A percentile compares a stretch with the other conserved stretches of the same genome.
phyloP scores from a whole-genome alignment of 2,888 invertebrate species.

The Kuschelorhynchus macadamiae region DNA sequence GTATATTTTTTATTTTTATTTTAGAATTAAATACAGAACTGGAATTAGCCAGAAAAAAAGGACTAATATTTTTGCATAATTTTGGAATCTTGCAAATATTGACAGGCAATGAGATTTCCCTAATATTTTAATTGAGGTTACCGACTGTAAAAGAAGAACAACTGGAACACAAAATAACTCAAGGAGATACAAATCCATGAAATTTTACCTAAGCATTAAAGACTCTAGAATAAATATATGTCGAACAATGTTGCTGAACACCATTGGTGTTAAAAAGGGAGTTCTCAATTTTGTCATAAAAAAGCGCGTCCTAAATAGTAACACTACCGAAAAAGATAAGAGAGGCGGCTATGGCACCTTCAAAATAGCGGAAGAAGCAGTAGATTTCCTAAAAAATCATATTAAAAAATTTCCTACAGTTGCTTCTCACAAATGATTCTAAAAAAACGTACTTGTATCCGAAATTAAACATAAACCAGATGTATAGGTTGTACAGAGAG shows the following conservation, averaged over 20 bases:
- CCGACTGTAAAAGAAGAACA: conserved; percentile 16
- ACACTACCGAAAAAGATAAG: no score
- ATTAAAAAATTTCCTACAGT: no score
- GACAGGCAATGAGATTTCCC: conserved; percentile 13
- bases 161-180: conserved; percentile 10
- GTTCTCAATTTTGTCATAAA: no score
- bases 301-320: no score
- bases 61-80: conserved; percentile 13
- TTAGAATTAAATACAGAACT: conserved; percentile 17
- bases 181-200: not conserved
- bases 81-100: conserved; percentile 11
- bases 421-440: no score
- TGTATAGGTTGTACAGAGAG: conserved; percentile 5
- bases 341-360: no score
- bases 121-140: conserved; percentile 16
- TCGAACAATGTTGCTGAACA: conserved; percentile 14
- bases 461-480: conserved; percentile 5
- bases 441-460: no score
- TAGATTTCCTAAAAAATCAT: no score
- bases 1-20: conserved; percentile 1
- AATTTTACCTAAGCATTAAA: conserved; percentile 15
- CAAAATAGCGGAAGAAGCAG: no score
- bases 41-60: conserved; percentile 19
- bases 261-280: conserved; percentile 7
- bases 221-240: conserved; percentile 17